These are phyloP conservation scores for Dicyrtoma fusca DNA, from an alignment of 2,888 invertebrate genomes.

Conservation along the genomic window DNA sequence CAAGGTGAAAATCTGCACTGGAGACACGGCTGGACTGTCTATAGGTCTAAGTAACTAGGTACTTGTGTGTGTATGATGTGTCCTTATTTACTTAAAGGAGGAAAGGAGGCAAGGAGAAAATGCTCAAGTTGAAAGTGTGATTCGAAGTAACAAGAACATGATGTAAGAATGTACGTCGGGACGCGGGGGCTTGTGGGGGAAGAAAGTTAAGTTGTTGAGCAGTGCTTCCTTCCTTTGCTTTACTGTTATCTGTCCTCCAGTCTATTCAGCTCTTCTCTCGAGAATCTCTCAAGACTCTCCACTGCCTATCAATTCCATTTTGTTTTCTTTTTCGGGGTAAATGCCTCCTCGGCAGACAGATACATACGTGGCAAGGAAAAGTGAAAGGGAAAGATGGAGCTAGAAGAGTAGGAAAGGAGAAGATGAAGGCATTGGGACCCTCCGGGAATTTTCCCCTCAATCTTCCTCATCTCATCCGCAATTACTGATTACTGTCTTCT, in stretches of 20 bases:
- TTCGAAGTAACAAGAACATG: no score
- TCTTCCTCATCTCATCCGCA: slow-evolving; percentile 25
- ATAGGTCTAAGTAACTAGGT: no score
- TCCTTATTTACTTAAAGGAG: no score
- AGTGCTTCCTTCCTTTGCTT: background rate
- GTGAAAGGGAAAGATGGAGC: no score
- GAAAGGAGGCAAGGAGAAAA: no score
- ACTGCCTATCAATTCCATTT: slow-evolving; percentile 37
- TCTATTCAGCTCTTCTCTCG: background rate
- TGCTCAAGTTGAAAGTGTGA: no score
- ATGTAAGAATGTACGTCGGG: no score
- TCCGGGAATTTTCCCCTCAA: slow-evolving; percentile 37
- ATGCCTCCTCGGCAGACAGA: no score
- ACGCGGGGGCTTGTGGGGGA: background rate
- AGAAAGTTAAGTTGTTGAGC: background rate
- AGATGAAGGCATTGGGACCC: background rate
- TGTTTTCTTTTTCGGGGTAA: slow-evolving; percentile 14
- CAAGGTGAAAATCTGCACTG: no score
- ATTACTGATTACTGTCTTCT: slow-evolving; percentile 40
- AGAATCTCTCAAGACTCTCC: background rate
- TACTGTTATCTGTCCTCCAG: background rate
- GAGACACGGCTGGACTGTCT: no score
- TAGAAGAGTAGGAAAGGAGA: no score
- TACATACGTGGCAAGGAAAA: background rate
- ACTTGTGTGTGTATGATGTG: no score